Evolutionary conservation across 2,888 invertebrate species (phyloP), one percentile per base, ranked within the genome.

Genomic region (Cephus rjabovi): DNA sequence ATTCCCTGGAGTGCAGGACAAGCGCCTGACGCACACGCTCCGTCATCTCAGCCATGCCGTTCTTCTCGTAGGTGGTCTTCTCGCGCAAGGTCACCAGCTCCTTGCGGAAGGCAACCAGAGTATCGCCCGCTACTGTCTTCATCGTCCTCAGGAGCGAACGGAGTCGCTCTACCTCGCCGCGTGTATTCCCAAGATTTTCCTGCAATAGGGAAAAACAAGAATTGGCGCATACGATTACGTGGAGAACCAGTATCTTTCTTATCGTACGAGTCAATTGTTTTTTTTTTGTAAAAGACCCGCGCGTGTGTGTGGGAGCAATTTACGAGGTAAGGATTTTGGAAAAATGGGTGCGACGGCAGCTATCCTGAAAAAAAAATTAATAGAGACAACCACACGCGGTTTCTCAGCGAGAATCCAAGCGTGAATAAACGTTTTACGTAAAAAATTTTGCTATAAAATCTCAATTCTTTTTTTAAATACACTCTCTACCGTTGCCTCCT

Each of bases 101-200:
- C 56, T 93, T 93, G 77, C 94, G 94, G 33, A 96, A 93, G 80
- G 93, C 80, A 4, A 78, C 75, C 76, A 91, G 79, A 0, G 89
- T 83, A 15, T 89, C 89, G 78, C 76, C 83, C 12, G 89, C 85
- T 4, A 89, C 82, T 4, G 79, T 78, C 77, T 89, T 90, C 83
- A 90, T 82, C 12, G 86, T 87, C 34, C 86, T 85, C 76, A 91
- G 77, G 12, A 89, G 81, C 3, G 83, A 83, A 0, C 87, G 88
- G 79, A 95, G 91, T 85, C 93, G 94, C 81, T 95, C 95, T 80
- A 95, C 93, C 87, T 95, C 95, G 79, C 94, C 93, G 88, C 94
- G 93, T 77, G 95, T 94, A 9, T 94, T 93, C 78, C 94, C 95
- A 87, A 95, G 94, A 89, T 95, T 96, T 81, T 96, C 96, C 96